Base-by-base conservation (phyloP, 2,113 vertebrate species). In the Hiodon alosoides region DNA sequence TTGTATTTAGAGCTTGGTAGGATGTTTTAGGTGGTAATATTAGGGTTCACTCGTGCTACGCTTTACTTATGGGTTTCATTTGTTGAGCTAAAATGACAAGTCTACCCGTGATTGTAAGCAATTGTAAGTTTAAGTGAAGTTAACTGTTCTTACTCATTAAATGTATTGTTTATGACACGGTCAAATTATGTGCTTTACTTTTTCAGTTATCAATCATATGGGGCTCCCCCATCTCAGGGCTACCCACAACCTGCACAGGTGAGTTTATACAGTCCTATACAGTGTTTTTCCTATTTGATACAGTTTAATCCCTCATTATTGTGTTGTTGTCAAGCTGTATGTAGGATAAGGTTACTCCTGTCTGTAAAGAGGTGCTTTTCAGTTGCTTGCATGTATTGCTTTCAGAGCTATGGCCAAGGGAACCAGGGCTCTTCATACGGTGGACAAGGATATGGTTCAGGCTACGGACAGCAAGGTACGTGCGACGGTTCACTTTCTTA, bases 231-330 rank as follows among this genome's bases (percentile, higher is more conserved):
- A 81, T 84, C 71, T 77, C 93, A 91, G 71, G 87, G 81, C 67
- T 95, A 92, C 76, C 94, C 92, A 82, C 94, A 91, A 64, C 0
- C 81, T 81, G 75, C 88, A 79, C 96, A 96, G 93, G 96, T 97
- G 87, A 81, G 88, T 31, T 31, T 31, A 31, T 31, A 31, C 31
- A 31, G 31, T 31, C 31, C 31, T 31, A 31, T 31, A 31, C 31
- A 31, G 31, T 31, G 31, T 31, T 31, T 31, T 31, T 31, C 31
- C 31, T 31, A 31, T 31, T 31, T 31, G 31, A 55, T 55, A 8
- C 54, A 57, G 54, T 5, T 57, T 5, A 10, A 57, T 1, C 10
- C 1, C 10, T 57, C 54, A 7, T 57, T 10, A 7, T 5, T 57
- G 54, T 5, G 2, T 5, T 57, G 54, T 5, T 5, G 54, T 57